Percentiles rank a stretch among this genome's conserved stretches.
Conservation (phyloP, 2,888 invertebrate species). For the Tanypteryx hageni region DNA sequence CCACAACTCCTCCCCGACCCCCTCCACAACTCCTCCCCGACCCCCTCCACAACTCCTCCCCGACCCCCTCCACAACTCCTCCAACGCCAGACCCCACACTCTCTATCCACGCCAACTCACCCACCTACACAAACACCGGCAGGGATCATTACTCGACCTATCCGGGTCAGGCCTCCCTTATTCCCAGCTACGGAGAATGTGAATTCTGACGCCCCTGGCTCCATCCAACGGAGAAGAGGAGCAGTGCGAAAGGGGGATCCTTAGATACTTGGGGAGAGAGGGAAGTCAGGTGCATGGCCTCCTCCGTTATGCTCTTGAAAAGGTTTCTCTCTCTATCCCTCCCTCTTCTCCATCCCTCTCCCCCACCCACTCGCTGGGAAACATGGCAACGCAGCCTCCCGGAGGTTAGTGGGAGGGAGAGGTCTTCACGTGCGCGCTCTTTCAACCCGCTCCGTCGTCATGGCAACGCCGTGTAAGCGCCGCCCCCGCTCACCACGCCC, state of each 20-base stretch:
- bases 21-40: no score
- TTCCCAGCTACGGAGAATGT: not conserved
- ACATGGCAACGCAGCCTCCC: constrained; percentile 47
- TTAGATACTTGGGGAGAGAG: no score
- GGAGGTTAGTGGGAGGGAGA: not conserved
- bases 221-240: not conserved
- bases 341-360: no score
- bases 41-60: not conserved
- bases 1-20: not conserved
- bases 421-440: constrained; percentile 57
- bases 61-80: not conserved
- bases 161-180: constrained; percentile 52
- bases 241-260: not conserved
- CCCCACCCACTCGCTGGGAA: no score
- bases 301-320: not conserved
- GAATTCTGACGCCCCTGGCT: not conserved
- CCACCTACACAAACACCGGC: constrained; percentile 36
- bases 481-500: constrained; percentile 51
- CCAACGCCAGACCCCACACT: not conserved
- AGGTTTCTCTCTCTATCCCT: not conserved
- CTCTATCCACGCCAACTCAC: not conserved
- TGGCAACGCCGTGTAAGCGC: constrained; percentile 53
- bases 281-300: not conserved
- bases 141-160: constrained; percentile 50
- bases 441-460: constrained; percentile 47